Evolutionary conservation across 2,888 invertebrate species (phyloP), one percentile per base, ranked within the genome.

Genomic region (Xylocampa areola): DNA sequence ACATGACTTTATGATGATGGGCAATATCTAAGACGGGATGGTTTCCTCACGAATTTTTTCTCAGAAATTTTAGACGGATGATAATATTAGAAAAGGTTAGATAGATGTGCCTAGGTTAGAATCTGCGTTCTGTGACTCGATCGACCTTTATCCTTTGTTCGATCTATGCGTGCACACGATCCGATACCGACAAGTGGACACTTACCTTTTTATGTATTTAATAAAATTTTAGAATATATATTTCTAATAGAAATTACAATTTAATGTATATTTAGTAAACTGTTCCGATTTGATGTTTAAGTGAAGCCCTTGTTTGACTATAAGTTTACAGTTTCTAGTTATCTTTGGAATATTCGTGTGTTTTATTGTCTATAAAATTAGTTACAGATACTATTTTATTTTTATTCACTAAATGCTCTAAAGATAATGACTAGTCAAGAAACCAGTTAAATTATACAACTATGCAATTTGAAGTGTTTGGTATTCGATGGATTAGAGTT

Each of bases 371-470:
- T 71, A 74, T 65, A 39, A 65, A 48, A 62, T 16, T 55, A 51
- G 47, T 36, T 55, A 50, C 8, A 39, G 41, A 49, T 45, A 45
- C 36, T 40, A 40, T 54, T 44, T 53, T 29, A 32, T 14, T 37
- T 35, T 53, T 57, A 54, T n/a, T 30, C 0, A 17, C 43, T 59
- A 54, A 35, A 33, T 33, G 6, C 47, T 63, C 58, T 49, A 37
- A 16, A 14, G 1, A 52, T 35, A 36, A 53, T 76, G 81, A 82
- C 81, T 83, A 81, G 81, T 73, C 61, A 69, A 72, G 71, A 74
- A 59, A 54, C 29, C 6, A 6, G 25, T 32, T 21, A 27, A 40
- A 19, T 39, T 29, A 13, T 41, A 57, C 16, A 54, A 49, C 40
- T 58, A 54, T 65, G 53, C 36, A 36, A 30, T 44, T 5, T 7